Evolutionary conservation across 2,113 vertebrate species (phyloP).

Genomic region (Onychorhynchus coronatus): DNA sequence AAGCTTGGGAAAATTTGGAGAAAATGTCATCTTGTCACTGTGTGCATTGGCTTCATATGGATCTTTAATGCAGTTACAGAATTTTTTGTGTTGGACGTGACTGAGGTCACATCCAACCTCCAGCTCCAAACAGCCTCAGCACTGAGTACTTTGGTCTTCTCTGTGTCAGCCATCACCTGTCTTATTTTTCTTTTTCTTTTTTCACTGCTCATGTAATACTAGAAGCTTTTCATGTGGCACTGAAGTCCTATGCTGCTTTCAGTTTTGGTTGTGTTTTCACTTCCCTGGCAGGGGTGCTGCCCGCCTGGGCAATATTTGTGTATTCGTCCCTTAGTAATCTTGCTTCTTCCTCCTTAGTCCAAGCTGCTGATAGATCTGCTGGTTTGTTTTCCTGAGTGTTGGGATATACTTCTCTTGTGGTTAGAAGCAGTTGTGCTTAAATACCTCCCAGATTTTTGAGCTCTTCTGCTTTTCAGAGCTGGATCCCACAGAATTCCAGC

Average conservation of each 20-base stretch:
- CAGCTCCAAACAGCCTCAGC: neutral
- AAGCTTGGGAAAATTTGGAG: neutral
- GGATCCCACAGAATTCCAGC: neutral
- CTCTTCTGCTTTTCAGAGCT: neutral
- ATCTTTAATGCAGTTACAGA: neutral
- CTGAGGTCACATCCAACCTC: neutral
- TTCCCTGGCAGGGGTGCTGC: neutral
- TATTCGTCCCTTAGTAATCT: neutral
- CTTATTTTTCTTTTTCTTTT: neutral
- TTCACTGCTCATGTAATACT: neutral
- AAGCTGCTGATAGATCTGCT: neutral
- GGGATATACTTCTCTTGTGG: neutral
- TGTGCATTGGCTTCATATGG: neutral
- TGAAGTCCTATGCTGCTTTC: neutral
- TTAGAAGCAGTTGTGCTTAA: neutral
- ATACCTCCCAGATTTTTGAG: neutral
- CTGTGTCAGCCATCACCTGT: neutral
- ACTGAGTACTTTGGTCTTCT: neutral
- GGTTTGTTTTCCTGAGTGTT: neutral
- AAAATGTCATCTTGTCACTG: neutral
- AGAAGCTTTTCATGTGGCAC: neutral
- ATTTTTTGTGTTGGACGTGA: neutral
- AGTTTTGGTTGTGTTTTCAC: neutral
- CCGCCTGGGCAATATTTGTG: neutral
- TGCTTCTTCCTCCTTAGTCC: neutral